Evolutionary conservation across 2,888 invertebrate species (phyloP).

Genomic region (Magallana nippona): DNA sequence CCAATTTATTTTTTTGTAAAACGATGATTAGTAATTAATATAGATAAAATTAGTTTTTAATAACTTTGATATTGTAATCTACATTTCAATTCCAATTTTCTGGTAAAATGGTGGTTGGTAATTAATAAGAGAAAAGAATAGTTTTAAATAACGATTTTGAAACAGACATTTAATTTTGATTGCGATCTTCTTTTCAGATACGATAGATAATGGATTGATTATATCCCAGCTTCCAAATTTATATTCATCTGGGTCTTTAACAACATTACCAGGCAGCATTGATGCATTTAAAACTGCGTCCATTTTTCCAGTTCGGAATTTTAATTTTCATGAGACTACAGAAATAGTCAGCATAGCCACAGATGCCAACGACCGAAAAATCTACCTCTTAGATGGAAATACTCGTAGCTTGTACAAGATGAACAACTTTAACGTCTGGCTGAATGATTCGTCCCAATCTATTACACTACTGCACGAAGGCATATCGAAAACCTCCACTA

Average conservation of each 20-base stretch:
- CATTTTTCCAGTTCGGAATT: conserved; percentile 38
- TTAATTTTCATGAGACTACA: conserved; percentile 42
- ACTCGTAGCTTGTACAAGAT: conserved; percentile 41
- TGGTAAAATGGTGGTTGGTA: too few relatives aligned
- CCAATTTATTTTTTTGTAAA: too few relatives aligned
- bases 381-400: conserved; percentile 43
- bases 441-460: conserved; percentile 41
- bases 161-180: neutral
- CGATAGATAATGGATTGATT: conserved; percentile 38
- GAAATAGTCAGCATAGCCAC: conserved; percentile 41
- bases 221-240: conserved; percentile 43
- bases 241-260: conserved; percentile 38
- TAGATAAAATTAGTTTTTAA: too few relatives aligned
- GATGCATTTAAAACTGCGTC: conserved; percentile 41
- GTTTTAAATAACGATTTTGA: too few relatives aligned
- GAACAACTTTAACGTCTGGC: conserved; percentile 44
- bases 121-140: too few relatives aligned
- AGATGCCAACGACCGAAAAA: conserved; percentile 37
- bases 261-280: conserved; percentile 39
- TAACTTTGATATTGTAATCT: too few relatives aligned
- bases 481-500: conserved; percentile 44
- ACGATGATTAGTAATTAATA: too few relatives aligned
- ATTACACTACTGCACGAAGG: conserved; percentile 42
- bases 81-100: too few relatives aligned
- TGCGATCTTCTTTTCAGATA: neutral